Conservation (phyloP, 2,888 invertebrate genomes). For the Thyatira batis region DNA sequence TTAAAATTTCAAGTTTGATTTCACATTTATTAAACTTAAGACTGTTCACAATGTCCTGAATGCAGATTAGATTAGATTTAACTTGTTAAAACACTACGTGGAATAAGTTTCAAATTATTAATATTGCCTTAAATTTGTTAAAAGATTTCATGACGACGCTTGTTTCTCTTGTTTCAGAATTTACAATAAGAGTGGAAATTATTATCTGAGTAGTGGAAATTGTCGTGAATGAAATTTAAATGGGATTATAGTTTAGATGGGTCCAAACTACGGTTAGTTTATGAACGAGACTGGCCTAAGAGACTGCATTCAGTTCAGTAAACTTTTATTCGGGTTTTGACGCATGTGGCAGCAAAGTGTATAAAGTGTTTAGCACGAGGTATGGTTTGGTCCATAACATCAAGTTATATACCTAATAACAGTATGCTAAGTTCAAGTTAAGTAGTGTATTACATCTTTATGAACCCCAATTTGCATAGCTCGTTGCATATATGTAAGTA, state of each 20-base stretch:
- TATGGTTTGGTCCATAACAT: not conserved
- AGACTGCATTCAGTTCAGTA: too few relatives aligned
- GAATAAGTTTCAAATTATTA: not conserved
- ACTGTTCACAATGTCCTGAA: constrained; percentile 14
- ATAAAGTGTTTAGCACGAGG: not conserved
- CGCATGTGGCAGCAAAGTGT: too few relatives aligned
- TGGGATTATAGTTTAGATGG: not conserved
- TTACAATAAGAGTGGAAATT: not conserved
- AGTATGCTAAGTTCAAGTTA: not conserved
- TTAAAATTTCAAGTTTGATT: constrained; percentile 36
- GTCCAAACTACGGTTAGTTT: too few relatives aligned
- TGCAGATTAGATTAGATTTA: constrained; percentile 10
- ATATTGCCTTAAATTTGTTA: not conserved
- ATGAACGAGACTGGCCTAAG: too few relatives aligned
- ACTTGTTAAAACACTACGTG: not conserved
- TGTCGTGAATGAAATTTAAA: not conserved
- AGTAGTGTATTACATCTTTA: not conserved
- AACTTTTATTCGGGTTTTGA: too few relatives aligned
- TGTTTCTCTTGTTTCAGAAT: not conserved
- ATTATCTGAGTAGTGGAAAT: not conserved
- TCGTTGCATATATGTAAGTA: constrained; percentile 29
- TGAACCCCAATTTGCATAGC: constrained; percentile 19
- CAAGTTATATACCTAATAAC: not conserved
- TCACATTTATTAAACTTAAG: constrained; percentile 25
- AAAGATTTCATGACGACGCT: not conserved